Conservation (phyloP, 2,888 invertebrate genomes). For the Pyrgus malvae region DNA sequence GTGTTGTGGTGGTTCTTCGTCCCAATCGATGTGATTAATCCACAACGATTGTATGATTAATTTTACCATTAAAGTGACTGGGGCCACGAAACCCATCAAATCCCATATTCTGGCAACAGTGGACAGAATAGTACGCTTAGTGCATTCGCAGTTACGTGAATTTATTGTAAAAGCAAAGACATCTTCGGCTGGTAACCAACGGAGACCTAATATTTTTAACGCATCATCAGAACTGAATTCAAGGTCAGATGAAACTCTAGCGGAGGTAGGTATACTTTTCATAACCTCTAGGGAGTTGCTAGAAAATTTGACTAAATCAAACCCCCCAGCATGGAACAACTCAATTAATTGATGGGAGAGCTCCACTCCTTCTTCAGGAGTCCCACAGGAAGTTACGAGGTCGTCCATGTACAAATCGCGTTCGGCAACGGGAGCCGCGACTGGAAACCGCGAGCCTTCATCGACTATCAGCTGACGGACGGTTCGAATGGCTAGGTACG, state of each 20-base stretch:
- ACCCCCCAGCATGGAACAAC: constrained; percentile 6
- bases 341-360: constrained; percentile 13
- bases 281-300: constrained; percentile 1
- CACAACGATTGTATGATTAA: constrained; percentile 9
- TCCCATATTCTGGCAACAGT: constrained; percentile 11
- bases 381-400: constrained; percentile 9
- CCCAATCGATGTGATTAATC: neutral
- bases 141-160: neutral
- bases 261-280: neutral
- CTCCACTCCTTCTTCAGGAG: constrained; percentile 16
- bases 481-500: constrained; percentile 26
- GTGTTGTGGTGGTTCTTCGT: neutral
- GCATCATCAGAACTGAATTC: neutral
- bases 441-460: neutral
- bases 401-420: constrained; percentile 1
- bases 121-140: constrained; percentile 9
- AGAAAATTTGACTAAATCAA: neutral
- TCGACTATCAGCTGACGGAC: constrained; percentile 20
- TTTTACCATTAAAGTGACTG: constrained; percentile 4
- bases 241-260: neutral
- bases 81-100: constrained; percentile 11
- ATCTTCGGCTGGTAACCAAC: constrained; percentile 7
- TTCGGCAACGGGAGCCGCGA: neutral
- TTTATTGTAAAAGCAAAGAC: constrained; percentile 8
- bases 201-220: constrained; percentile 23